phyloP scores from a whole-genome alignment of 2,113 vertebrate genomes.

The Malurus cyaneus region DNA sequence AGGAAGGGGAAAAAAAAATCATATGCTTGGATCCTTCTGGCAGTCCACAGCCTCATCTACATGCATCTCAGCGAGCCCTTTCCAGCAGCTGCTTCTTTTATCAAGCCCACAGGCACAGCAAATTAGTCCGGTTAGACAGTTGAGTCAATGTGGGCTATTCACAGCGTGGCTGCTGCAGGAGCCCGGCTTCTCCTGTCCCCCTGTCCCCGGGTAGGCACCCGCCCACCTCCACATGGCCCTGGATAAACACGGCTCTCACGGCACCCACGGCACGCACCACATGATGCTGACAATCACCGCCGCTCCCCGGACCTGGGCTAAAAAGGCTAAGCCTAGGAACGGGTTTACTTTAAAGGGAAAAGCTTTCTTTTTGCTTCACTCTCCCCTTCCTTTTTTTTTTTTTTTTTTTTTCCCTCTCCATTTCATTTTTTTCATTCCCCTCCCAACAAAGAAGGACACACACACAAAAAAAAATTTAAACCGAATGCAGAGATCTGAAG shows the following conservation, averaged over 20 bases:
- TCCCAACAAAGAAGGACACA: not conserved
- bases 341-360: not conserved
- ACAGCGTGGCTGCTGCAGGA: slow-evolving; percentile 76
- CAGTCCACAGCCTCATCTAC: slow-evolving; percentile 73
- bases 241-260: slow-evolving; percentile 73
- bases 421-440: not conserved
- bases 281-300: slow-evolving; percentile 68
- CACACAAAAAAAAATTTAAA: not conserved
- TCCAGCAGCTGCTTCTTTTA: slow-evolving; percentile 86
- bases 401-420: no score
- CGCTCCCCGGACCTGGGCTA: not conserved
- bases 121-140: slow-evolving; percentile 81
- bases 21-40: slow-evolving; percentile 52
- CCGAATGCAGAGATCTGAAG: not conserved
- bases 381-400: fast-evolving
- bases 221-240: slow-evolving; percentile 78
- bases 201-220: slow-evolving; percentile 77
- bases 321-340: not conserved
- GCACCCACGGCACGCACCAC: slow-evolving; percentile 68
- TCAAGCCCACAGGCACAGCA: slow-evolving; percentile 83
- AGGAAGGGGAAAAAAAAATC: not conserved
- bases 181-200: slow-evolving; percentile 72
- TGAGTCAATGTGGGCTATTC: slow-evolving; percentile 84
- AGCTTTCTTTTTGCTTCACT: not conserved
- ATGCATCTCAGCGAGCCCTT: slow-evolving; percentile 76